phyloP scores from a whole-genome alignment of 2,888 invertebrate genomes.

The Tachina lurida region DNA sequence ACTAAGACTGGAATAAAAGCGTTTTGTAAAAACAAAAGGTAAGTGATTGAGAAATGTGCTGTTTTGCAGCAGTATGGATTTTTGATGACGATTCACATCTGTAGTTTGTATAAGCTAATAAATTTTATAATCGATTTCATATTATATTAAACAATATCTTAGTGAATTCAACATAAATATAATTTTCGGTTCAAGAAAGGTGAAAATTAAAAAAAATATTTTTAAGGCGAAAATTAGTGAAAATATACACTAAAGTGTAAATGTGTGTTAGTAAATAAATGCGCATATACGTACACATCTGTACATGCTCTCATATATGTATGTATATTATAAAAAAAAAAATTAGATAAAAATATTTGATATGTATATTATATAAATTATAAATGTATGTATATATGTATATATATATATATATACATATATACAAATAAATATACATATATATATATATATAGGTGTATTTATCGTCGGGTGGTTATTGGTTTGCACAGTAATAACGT shows the following conservation, averaged over 20 bases:
- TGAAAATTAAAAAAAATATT: slow-evolving; percentile 18
- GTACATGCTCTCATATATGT: too few relatives aligned
- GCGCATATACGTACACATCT: slow-evolving; percentile 5
- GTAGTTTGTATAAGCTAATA: background rate
- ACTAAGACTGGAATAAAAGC: slow-evolving; percentile 68
- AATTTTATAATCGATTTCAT: too few relatives aligned
- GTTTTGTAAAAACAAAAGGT: slow-evolving; percentile 65
- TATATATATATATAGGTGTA: too few relatives aligned
- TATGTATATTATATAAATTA: too few relatives aligned
- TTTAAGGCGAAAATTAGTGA: slow-evolving; percentile 14
- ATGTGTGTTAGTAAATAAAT: slow-evolving; percentile 24
- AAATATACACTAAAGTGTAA: background rate
- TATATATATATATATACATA: too few relatives aligned
- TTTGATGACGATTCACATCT: slow-evolving; percentile 59
- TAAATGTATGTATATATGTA: too few relatives aligned
- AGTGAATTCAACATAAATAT: background rate
- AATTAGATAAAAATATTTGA: too few relatives aligned
- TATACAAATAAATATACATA: too few relatives aligned
- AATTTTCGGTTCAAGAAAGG: background rate
- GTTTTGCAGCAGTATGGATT: slow-evolving; percentile 16
- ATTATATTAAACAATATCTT: background rate
- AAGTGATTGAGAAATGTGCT: slow-evolving; percentile 40
- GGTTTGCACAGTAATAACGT: too few relatives aligned
- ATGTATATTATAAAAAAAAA: too few relatives aligned
- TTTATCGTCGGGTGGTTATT: too few relatives aligned